Evolutionary conservation across 2,113 vertebrate species (phyloP).

Genomic region (Xiphophorus hellerii): DNA sequence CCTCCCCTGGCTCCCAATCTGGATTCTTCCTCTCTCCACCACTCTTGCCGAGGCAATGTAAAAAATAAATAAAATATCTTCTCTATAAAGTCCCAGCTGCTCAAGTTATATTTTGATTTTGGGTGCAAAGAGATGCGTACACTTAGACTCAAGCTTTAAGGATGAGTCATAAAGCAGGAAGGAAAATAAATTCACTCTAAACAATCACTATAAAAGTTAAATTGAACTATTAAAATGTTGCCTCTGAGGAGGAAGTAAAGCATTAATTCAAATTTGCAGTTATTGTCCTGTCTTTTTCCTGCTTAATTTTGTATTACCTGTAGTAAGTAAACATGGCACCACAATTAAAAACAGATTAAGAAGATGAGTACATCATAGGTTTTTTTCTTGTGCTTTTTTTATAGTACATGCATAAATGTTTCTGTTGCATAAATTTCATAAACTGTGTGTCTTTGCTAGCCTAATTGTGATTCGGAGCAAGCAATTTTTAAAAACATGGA

Average conservation of each 20-base stretch:
- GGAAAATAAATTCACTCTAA: not conserved
- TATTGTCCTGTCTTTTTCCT: not conserved
- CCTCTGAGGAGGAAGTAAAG: not conserved
- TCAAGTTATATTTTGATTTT: conserved; percentile 21
- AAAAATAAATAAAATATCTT: conserved; percentile 45
- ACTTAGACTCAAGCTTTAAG: not conserved
- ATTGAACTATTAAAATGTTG: not conserved
- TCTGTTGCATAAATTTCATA: too few species aligned
- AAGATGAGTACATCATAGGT: too few species aligned
- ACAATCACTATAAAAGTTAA: not conserved
- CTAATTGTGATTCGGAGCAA: too few species aligned
- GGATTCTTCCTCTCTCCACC: conserved; percentile 31
- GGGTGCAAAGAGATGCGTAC: conserved; percentile 6
- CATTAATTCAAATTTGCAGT: not conserved
- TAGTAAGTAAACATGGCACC: too few species aligned
- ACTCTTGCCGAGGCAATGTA: conserved; percentile 35
- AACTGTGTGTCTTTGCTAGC: too few species aligned
- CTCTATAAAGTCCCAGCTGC: conserved; percentile 43
- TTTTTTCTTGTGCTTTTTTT: too few species aligned
- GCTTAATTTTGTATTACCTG: too few species aligned
- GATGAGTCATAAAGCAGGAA: too few species aligned
- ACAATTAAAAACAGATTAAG: too few species aligned
- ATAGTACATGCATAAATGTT: too few species aligned
- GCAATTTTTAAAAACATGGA: too few species aligned
- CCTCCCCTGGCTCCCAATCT: conserved; percentile 29